Evolutionary conservation across 2,113 vertebrate species (phyloP).

Genomic region (Myrmecophaga tridactyla): DNA sequence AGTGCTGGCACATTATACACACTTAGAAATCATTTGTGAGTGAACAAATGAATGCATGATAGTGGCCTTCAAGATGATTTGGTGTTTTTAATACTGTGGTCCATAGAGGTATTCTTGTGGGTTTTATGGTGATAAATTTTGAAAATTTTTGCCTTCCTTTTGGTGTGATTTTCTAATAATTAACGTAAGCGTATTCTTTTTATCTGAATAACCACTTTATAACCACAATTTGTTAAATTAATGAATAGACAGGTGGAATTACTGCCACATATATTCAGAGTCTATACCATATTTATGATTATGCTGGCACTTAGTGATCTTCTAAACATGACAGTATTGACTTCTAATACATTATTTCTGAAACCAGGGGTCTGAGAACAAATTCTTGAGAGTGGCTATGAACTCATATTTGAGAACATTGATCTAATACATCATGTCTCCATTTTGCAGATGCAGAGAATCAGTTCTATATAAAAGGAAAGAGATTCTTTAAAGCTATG

Average conservation of each 20-base stretch:
- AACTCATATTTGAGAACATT: neutral
- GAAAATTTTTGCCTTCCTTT: neutral
- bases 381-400: neutral
- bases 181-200: neutral
- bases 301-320: neutral
- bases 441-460: neutral
- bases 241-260: neutral
- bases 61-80: neutral
- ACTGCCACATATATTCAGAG: neutral
- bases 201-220: neutral
- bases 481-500: neutral
- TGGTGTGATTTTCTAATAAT: slow-evolving; percentile 20
- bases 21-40: neutral
- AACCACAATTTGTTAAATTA: neutral
- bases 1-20: neutral
- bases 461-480: neutral
- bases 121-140: neutral
- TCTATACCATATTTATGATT: neutral
- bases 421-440: neutral
- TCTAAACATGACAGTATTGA: slow-evolving; percentile 15
- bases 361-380: neutral
- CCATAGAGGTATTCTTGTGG: neutral
- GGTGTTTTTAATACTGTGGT: neutral
- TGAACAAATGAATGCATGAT: neutral
- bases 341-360: slow-evolving; percentile 20